Conservation (phyloP, 1,140 invertebrate species). For the Ruditapes philippinarum region DNA sequence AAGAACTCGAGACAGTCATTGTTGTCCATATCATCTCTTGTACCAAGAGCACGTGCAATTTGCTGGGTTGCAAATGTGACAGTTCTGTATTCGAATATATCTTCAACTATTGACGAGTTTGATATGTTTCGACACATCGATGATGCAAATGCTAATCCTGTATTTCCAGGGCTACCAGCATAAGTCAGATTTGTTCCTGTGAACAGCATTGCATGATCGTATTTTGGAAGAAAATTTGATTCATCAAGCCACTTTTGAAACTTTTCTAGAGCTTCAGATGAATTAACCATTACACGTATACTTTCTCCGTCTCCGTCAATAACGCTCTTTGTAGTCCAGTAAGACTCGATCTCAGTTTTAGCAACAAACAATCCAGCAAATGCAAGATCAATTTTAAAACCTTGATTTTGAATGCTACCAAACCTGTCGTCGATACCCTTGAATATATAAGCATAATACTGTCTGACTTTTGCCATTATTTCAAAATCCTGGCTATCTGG, state of each 20-base stretch:
- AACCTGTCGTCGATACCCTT: conserved; percentile 47
- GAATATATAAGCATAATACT: conserved; percentile 50
- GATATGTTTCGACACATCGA: conserved; percentile 65
- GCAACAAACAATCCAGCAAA: conserved; percentile 53
- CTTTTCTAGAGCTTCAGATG: conserved; percentile 61
- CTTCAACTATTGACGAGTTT: conserved; percentile 58
- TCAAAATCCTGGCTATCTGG: not conserved
- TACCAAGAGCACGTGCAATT: conserved; percentile 68
- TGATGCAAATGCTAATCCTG: conserved; percentile 54
- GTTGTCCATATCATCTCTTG: conserved; percentile 76
- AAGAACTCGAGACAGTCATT: conserved; percentile 75
- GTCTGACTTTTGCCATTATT: not conserved
- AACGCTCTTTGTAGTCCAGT: conserved; percentile 46
- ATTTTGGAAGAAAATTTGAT: conserved; percentile 31
- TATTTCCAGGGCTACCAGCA: conserved; percentile 59
- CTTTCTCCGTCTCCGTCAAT: conserved; percentile 16
- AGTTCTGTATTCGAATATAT: conserved; percentile 54
- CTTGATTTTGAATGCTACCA: conserved; percentile 14
- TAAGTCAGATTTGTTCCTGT: conserved; percentile 64
- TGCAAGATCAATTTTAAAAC: conserved; percentile 25
- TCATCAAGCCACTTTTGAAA: conserved; percentile 61
- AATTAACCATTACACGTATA: conserved; percentile 52
- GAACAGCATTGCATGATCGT: conserved; percentile 63
- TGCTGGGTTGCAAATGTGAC: conserved; percentile 53
- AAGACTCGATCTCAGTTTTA: conserved; percentile 42